Percentiles rank a stretch among this genome's conserved stretches.
Evolutionary conservation across 2,888 invertebrate genomes (phyloP).

Genomic region (Hyposoter didymator): DNA sequence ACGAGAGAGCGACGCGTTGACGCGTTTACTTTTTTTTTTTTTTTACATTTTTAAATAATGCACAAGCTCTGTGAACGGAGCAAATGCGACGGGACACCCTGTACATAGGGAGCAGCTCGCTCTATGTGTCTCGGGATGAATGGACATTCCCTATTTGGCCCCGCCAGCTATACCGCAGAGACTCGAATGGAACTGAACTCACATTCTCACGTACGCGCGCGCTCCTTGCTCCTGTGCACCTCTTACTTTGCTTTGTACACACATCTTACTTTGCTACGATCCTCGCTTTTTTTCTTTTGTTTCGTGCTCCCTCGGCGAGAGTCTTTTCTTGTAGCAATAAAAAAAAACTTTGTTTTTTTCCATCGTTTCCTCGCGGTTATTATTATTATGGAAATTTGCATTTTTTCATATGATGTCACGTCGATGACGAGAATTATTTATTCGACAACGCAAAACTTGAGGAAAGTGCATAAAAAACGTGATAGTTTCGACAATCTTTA

Average conservation of each 20-base stretch:
- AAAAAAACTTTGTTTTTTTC: neutral
- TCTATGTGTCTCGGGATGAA: conserved; percentile 58
- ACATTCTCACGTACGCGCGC: conserved; percentile 15
- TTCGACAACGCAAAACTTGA: neutral
- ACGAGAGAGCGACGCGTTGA: conserved; percentile 41
- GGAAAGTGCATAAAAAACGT: neutral
- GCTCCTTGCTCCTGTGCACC: neutral
- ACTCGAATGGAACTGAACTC: conserved; percentile 52
- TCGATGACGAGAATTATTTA: neutral
- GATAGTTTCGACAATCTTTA: conserved; percentile 32
- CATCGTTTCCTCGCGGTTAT: neutral
- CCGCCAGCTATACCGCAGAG: conserved; percentile 19
- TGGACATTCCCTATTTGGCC: conserved; percentile 58
- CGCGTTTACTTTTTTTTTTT: neutral
- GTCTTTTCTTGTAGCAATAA: neutral
- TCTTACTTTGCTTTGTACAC: conserved; percentile 1
- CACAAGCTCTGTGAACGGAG: too few species aligned
- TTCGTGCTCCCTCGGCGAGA: neutral
- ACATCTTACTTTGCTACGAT: conserved; percentile 32
- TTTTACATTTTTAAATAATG: too few species aligned
- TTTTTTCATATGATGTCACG: neutral
- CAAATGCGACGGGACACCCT: neutral
- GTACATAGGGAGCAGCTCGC: neutral
- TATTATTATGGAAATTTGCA: conserved; percentile 18
- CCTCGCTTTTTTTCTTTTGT: conserved; percentile 17